Base-by-base conservation (phyloP, 2,888 invertebrate genomes). In the Uropetala carovei region DNA sequence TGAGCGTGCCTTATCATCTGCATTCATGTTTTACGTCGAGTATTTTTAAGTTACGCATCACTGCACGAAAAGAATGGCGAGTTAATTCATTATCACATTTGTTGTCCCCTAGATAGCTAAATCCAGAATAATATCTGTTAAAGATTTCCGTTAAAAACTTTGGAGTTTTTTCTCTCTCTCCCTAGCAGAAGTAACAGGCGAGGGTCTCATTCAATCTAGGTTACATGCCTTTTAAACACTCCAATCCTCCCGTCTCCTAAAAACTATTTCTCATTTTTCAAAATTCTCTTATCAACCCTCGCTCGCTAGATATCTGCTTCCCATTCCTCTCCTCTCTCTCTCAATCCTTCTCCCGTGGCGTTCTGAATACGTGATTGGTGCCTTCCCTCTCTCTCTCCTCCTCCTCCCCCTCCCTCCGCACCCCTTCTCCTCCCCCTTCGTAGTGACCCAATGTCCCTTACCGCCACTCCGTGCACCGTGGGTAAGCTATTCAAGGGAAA, bases 251-350 rank as follows among this genome's bases (percentile, higher is more conserved):
- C 11, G n/a, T 68, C 68, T 68, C n/a, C n/a, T 22, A 10, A n/a
- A n/a, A 68, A 9, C 22, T 68, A 18, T 68, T 68, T 68, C 68
- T 68, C 68, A 68, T 68, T 68, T 68, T 68, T 68, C 64, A 68
- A 68, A 68, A 68, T 22, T n/a, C 68, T 22, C 68, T 68, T n/a
- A 68, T 68, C 68, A 22, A 68, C 68, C 22, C 43, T 43, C 43
- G 43, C 43, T 43, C 43, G 43, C 43, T 43, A 5, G 43, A 43
- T 43, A 43, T 43, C 43, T 43, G 43, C 43, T 43, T 43, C 43
- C 43, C 43, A 43, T 43, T 43, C 43, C 43, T 43, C 43, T 43
- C 43, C 43, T 43, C 43, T 43, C 43, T 43, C 43, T 5, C 43
- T 5, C 43, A 43, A 43, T 43, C 43, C 43, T 43, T 43, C 43